Percentiles rank a stretch among this genome's conserved stretches.
Evolutionary conservation across 2,113 vertebrate species (phyloP).

Genomic region (Smithornis capensis): DNA sequence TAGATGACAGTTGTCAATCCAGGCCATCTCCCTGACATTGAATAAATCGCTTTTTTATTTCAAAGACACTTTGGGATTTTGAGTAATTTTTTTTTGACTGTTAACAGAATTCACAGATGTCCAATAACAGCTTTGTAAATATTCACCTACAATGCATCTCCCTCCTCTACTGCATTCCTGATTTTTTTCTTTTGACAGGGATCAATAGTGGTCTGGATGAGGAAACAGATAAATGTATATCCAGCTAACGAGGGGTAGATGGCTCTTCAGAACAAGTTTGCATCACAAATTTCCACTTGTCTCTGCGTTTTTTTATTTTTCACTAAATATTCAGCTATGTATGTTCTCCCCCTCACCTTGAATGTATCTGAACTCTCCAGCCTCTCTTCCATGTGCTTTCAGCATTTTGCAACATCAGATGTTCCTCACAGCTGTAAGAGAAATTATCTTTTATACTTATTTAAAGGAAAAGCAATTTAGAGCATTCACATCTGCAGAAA

Average conservation of each 20-base stretch:
- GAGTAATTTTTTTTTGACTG: not conserved
- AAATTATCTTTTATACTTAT: conserved; percentile 49
- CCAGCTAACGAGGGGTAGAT: not conserved
- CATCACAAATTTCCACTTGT: not conserved
- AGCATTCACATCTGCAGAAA: conserved; percentile 41
- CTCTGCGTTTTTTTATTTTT: not conserved
- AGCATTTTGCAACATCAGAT: conserved; percentile 67
- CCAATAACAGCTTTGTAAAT: not conserved
- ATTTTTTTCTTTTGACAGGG: not conserved
- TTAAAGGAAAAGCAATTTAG: conserved; percentile 28
- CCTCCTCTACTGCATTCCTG: not conserved
- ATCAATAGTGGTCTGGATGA: not conserved
- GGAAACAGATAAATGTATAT: not conserved
- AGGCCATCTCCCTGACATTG: not conserved
- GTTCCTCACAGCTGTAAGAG: conserved; percentile 71
- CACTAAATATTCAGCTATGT: not conserved
- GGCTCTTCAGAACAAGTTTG: not conserved
- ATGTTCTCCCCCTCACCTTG: not conserved
- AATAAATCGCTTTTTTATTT: not conserved
- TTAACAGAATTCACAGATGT: not conserved
- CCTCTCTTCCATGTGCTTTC: not conserved
- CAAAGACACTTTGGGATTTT: not conserved
- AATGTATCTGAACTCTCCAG: not conserved
- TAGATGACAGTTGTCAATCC: not conserved
- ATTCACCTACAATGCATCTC: not conserved